Evolutionary conservation across 2,113 vertebrate species (phyloP), one percentile per base, ranked within the genome.

Genomic region (Bostrychus sinensis): DNA sequence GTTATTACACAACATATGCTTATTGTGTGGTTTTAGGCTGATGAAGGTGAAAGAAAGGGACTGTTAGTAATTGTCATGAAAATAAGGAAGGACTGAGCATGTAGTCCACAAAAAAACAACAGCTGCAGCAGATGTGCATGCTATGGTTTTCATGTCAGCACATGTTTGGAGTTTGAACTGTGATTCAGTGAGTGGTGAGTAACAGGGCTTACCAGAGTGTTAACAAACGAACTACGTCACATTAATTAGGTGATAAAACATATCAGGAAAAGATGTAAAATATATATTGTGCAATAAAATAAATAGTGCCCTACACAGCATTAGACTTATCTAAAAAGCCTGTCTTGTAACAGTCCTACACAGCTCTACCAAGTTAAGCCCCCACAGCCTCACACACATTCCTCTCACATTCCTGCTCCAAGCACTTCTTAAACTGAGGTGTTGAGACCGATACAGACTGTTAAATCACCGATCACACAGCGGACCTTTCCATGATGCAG

Each of bases 401-500:
- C 42, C 42, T 45, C 42, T 34, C 62, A 39, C 63, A 57, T 68
- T 69, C 66, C 73, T 30, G 34, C 59, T 67, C 37, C 56, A 4
- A 67, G 67, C 25, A 65, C 32, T 65, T 63, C 63, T 78, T 68
- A 19, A 74, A 53, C 41, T 2, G n/a, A 78, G 69, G 72, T 70
- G 81, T 66, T 73, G 72, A 66, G 77, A 72, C 51, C 41, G 69
- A 66, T 42, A 60, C 7, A 13, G 62, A 63, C 61, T 28, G 32
- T 51, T 16, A 8, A 4, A 11, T 5, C 37, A 3, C 67, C 17
- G 13, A 26, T 66, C 64, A 61, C 62, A 4, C n/a, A 28, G 36
- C 41, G 25, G 56, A 64, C 54, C 55, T 48, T 84, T 76, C 80
- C 80, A 72, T 60, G 69, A 71, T 61, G 75, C 10, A 10, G 2